Conservation (phyloP, 64 coral and sea anemone species). For the Anthopleura sola region DNA sequence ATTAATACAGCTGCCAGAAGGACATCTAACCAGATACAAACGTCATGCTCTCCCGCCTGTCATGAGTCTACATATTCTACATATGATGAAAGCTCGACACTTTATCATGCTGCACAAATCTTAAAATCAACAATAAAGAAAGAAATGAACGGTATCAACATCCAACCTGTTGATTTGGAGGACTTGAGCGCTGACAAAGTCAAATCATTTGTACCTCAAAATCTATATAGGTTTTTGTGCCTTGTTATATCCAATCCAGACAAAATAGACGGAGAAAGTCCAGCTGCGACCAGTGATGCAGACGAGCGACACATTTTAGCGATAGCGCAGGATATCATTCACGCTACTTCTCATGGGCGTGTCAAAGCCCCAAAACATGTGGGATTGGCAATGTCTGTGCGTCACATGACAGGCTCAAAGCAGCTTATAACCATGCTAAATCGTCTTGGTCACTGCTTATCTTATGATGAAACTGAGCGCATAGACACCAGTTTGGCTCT, state of each 20-base stretch:
- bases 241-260: background rate
- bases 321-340: slow-evolving; percentile 55
- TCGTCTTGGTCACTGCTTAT: slow-evolving; percentile 48
- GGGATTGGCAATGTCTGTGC: slow-evolving; percentile 49
- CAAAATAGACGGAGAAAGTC: background rate
- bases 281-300: background rate
- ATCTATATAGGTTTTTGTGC: slow-evolving; percentile 20
- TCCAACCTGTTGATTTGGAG: slow-evolving; percentile 37
- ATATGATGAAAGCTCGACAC: slow-evolving; percentile 3
- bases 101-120: slow-evolving; percentile 16
- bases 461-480: slow-evolving; percentile 45
- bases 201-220: slow-evolving; percentile 3
- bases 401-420: slow-evolving; percentile 44
- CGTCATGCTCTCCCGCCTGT: background rate
- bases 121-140: slow-evolving; percentile 3
- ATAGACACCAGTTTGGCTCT: slow-evolving; percentile 41
- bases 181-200: slow-evolving; percentile 24
- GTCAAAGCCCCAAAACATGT: slow-evolving; percentile 63
- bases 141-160: slow-evolving; percentile 6
- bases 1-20: slow-evolving; percentile 24
- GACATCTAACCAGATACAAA: background rate
- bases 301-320: slow-evolving; percentile 41
- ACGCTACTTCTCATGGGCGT: slow-evolving; percentile 18
- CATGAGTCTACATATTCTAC: background rate
- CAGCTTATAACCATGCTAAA: slow-evolving; percentile 44